Evolutionary conservation across 2,113 vertebrate species (phyloP).

Genomic region (Corythornis madagascariensis): DNA sequence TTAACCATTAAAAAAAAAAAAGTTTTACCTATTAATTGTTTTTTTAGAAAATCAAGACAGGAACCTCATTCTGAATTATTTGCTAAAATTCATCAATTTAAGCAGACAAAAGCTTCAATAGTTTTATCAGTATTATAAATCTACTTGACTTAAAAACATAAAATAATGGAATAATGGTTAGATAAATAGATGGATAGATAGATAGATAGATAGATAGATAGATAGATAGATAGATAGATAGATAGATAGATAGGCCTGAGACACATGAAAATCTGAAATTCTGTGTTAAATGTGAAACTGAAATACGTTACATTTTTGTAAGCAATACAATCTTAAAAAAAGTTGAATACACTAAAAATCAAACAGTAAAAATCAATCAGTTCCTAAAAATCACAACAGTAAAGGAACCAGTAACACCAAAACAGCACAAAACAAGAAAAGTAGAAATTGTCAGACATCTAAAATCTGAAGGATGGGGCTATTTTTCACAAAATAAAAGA

Average conservation of each 20-base stretch:
- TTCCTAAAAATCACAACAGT: neutral
- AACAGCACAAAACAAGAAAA: neutral
- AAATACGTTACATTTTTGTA: neutral
- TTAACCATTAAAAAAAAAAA: neutral
- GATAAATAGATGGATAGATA: too few species aligned
- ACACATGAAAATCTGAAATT: neutral
- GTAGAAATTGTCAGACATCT: neutral
- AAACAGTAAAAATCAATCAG: neutral
- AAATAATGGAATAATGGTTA: neutral
- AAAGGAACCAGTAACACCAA: neutral
- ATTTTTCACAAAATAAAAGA: conserved; percentile 29
- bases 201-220: neutral
- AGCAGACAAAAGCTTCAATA: neutral
- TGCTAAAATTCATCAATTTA: neutral
- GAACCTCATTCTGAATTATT: neutral
- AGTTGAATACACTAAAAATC: neutral
- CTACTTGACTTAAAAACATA: neutral
- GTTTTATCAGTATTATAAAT: neutral
- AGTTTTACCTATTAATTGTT: neutral
- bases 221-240: neutral
- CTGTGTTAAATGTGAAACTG: neutral
- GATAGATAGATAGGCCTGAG: neutral
- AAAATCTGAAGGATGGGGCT: neutral
- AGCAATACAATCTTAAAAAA: neutral
- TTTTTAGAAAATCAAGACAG: neutral